phyloP scores from a whole-genome alignment of 2,888 invertebrate genomes.

The Pachliopta kotzebuea region DNA sequence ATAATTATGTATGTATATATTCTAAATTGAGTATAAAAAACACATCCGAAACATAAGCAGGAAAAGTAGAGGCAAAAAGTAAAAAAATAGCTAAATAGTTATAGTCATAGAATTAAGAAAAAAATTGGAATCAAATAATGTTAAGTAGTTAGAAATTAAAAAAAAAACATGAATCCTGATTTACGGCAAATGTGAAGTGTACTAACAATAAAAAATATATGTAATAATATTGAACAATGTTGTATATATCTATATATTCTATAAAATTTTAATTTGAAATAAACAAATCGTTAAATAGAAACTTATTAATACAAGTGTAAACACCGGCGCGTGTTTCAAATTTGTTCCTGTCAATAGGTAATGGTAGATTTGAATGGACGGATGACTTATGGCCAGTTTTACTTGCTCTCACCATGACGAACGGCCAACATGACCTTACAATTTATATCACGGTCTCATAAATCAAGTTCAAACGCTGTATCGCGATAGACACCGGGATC shows the following conservation, averaged over 20 bases:
- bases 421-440: constrained; percentile 70
- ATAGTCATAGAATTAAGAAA: too few species aligned
- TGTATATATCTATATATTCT: neutral
- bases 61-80: too few species aligned
- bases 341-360: constrained; percentile 53
- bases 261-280: neutral
- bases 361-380: constrained; percentile 43
- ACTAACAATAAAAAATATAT: neutral
- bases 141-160: too few species aligned
- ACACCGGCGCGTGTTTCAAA: constrained; percentile 30
- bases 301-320: constrained; percentile 19
- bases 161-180: too few species aligned
- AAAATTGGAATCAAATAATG: too few species aligned
- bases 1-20: too few species aligned
- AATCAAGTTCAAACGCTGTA: constrained; percentile 69
- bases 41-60: too few species aligned
- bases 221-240: neutral
- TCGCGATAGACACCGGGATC: constrained; percentile 65
- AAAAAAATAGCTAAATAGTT: too few species aligned
- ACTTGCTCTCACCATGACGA: constrained; percentile 64
- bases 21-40: too few species aligned
- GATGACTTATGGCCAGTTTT: constrained; percentile 65
- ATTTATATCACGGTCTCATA: constrained; percentile 63
- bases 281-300: neutral
- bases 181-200: too few species aligned